Evolutionary conservation across 1,140 invertebrate genomes (phyloP), one percentile per base, ranked within the genome.

Genomic region (Watersipora subatra): DNA sequence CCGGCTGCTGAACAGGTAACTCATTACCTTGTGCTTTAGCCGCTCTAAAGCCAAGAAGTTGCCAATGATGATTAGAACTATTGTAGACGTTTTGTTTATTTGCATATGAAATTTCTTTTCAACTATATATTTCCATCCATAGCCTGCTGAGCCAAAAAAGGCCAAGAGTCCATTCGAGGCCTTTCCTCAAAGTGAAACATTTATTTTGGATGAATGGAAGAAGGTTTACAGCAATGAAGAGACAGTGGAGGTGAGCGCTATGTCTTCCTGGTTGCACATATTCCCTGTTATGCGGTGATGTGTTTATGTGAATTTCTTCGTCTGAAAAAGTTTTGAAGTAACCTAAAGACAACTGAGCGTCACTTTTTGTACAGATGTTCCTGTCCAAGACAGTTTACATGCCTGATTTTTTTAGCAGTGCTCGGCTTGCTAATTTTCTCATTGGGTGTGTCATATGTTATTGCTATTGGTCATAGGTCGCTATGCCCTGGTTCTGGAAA

Each of bases 161-260:
- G 85, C 86, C 15, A 92, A 89, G 75, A 92, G 98, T 84, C 95
- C 95, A 26, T 94, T 97, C 76, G 89, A 91, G 76, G 76, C 83
- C 0, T 81, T 96, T 76, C 93, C 92, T 67, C 89, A 93, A 84
- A 90, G 90, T 76, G 89, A 88, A 58, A 89, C 86, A 27, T 98
- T 97, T 80, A 87, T 90, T 73, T 89, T 99, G 84, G 97, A 99
- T 74, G 92, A 94, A 75, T 99, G 95, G 82, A 99, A 99, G 82
- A 86, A 92, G 66, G 87, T 85, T 71, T 99, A 99, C 79, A 98
- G 93, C 57, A 99, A 99, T 74, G 90, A 99, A 81, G 91, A 96
- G 64, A 93, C 92, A 75, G 67, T 72, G 22, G 81, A 85, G 28
- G 88, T n/a, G n/a, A n/a, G n/a, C n/a, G n/a, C n/a, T n/a, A n/a